phyloP scores from a whole-genome alignment of 2,888 invertebrate genomes.

The Clitarchus hookeri region DNA sequence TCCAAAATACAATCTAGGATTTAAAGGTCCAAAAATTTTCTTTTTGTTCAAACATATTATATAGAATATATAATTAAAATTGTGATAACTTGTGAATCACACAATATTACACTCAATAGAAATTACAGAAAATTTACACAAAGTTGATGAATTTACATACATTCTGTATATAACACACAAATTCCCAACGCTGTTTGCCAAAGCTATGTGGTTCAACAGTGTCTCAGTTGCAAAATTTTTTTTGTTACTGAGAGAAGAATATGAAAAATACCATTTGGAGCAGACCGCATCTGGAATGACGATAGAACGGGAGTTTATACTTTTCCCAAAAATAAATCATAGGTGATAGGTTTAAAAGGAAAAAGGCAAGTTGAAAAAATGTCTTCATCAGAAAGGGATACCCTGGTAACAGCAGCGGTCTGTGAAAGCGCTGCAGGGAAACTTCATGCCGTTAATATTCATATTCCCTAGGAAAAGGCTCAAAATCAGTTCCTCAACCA shows the following conservation, averaged over 20 bases:
- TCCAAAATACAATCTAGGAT: too few species aligned
- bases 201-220: not conserved
- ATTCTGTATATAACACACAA: too few species aligned
- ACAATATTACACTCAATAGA: too few species aligned
- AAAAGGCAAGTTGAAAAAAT: not conserved
- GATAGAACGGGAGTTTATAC: not conserved
- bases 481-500: slow-evolving; percentile 47
- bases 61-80: too few species aligned
- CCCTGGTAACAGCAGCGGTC: slow-evolving; percentile 47
- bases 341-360: not conserved
- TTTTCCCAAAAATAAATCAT: not conserved
- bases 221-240: not conserved
- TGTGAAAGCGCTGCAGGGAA: slow-evolving; percentile 48
- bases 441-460: slow-evolving; percentile 49
- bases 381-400: slow-evolving; percentile 50
- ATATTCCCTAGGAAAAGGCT: slow-evolving; percentile 50
- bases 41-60: too few species aligned
- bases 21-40: too few species aligned
- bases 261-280: not conserved
- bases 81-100: too few species aligned
- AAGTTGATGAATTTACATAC: too few species aligned
- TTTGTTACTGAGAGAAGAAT: not conserved
- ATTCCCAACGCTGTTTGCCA: too few species aligned
- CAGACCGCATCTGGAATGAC: not conserved
- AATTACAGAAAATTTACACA: too few species aligned